These are phyloP conservation scores for Caenorhabditis panamensis DNA, from an alignment of 2,888 invertebrate species.

Conservation along the genomic window DNA sequence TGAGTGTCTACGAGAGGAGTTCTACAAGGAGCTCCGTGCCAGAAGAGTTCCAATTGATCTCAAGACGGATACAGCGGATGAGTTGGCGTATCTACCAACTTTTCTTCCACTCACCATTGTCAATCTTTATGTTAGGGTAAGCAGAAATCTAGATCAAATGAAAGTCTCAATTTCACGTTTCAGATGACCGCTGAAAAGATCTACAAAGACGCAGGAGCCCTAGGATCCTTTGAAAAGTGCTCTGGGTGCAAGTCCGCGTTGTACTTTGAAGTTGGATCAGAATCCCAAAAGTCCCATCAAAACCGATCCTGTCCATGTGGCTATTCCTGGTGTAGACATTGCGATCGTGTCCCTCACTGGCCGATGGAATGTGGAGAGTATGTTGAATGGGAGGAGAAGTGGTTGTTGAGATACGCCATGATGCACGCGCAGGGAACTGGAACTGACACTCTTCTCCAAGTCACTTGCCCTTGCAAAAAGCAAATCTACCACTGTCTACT, in stretches of 20 bases:
- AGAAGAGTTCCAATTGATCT: constrained; percentile 44
- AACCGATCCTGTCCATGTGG: constrained; percentile 45
- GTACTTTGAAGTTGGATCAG: constrained; percentile 5
- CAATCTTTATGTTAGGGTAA: constrained; percentile 40
- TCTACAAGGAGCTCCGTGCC: constrained; percentile 41
- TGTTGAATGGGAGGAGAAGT: constrained; percentile 47
- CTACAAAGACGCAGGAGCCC: constrained; percentile 29
- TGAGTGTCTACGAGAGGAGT: constrained; percentile 23
- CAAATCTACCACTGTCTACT: constrained; percentile 22
- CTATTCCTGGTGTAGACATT: constrained; percentile 43
- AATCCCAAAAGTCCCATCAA: constrained; percentile 12
- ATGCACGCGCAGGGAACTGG: constrained; percentile 38
- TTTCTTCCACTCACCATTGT: constrained; percentile 35
- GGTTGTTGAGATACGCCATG: constrained; percentile 49
- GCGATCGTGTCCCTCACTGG: constrained; percentile 41
- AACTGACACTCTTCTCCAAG: constrained; percentile 18
- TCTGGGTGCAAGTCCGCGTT: constrained; percentile 26
- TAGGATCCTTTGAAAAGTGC: constrained; percentile 35
- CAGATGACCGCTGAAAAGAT: constrained; percentile 31
- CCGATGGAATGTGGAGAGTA: constrained; percentile 36
- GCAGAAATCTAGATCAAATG: not conserved
- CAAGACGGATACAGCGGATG: constrained; percentile 30
- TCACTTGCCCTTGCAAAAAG: constrained; percentile 22
- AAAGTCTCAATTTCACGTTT: not conserved
- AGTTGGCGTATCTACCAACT: constrained; percentile 35